These are phyloP conservation scores for Dendrolimus kikuchii DNA, from an alignment of 1,140 invertebrate species.

Conservation along the genomic window DNA sequence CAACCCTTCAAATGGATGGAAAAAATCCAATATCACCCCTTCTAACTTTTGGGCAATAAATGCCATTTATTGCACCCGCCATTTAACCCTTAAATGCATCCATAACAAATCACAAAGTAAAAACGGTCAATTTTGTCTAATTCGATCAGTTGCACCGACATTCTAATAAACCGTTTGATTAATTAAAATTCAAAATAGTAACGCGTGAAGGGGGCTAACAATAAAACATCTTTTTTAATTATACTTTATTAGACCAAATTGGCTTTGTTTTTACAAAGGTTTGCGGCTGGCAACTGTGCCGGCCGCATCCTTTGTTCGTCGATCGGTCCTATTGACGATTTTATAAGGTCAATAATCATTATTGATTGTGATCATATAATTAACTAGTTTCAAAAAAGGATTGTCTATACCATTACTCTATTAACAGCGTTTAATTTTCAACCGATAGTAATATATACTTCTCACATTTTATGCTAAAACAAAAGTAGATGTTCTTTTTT, in stretches of 20 bases:
- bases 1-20: too few species aligned
- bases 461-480: conserved; percentile 11
- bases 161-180: conserved; percentile 52
- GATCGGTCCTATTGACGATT: conserved; percentile 64
- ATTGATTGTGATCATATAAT: conserved; percentile 63
- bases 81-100: conserved; percentile 32
- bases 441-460: conserved; percentile 11
- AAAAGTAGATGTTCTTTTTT: neutral
- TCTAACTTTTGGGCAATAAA: too few species aligned
- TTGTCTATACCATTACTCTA: conserved; percentile 4
- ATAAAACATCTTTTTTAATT: conserved; percentile 69
- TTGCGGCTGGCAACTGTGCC: conserved; percentile 24
- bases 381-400: conserved; percentile 43
- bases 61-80: conserved; percentile 39
- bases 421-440: conserved; percentile 6
- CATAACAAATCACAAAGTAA: conserved; percentile 54
- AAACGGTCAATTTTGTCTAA: conserved; percentile 31
- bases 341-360: conserved; percentile 66
- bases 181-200: conserved; percentile 48
- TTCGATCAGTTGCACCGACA: conserved; percentile 33
- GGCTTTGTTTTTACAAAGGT: conserved; percentile 58
- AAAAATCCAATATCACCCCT: too few species aligned
- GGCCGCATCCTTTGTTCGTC: conserved; percentile 49
- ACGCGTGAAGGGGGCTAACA: conserved; percentile 48
- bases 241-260: conserved; percentile 62